phyloP scores from a whole-genome alignment of 2,113 vertebrate species.

The pig (Sus scrofa) region T2T-Sscrofa CM000814.6:38670001-38670500 shows the following conservation, averaged over 20 bases:
- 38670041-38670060: no score
- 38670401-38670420: neutral
- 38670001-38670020: no score
- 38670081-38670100: neutral
- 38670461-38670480: neutral
- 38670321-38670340: no score
- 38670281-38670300: accelerated
- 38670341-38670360: neutral
- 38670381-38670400: neutral
- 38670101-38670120: neutral
- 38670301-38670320: neutral
- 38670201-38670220: neutral
- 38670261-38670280: neutral
- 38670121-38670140: neutral
- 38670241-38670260: neutral
- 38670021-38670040: no score
- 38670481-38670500: neutral
- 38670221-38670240: accelerated
- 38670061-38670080: neutral
- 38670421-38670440: neutral
- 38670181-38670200: neutral
- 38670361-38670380: neutral
- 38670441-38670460: neutral
- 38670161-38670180: neutral
- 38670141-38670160: neutral